phyloP scores from a whole-genome alignment of 2,113 vertebrate species.

The Campylorhamphus procurvoides region DNA sequence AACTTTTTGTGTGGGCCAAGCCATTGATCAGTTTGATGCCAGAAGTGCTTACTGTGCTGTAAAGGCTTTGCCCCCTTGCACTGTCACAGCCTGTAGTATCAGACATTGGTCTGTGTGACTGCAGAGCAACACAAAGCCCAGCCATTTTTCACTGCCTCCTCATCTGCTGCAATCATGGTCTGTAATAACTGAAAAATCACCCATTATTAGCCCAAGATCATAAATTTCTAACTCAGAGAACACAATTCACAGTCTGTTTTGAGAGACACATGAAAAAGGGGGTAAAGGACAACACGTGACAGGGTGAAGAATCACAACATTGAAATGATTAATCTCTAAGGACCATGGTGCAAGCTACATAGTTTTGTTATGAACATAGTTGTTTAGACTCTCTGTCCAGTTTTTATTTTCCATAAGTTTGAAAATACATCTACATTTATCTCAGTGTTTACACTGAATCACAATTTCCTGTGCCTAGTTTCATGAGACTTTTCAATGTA shows the following conservation, averaged over 20 bases:
- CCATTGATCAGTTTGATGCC: neutral
- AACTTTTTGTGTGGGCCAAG: neutral
- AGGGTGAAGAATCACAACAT: neutral
- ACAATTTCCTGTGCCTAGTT: neutral
- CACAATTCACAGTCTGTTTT: neutral
- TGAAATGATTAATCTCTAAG: neutral
- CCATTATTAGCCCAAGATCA: neutral
- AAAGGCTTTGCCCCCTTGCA: neutral
- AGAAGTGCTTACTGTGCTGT: neutral
- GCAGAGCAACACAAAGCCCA: neutral
- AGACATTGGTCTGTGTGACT: neutral
- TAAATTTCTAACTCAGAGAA: neutral
- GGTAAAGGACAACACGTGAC: neutral
- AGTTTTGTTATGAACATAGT: fast-evolving
- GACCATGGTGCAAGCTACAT: neutral
- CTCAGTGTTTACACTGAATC: neutral
- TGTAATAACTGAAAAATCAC: neutral
- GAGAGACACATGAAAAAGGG: neutral
- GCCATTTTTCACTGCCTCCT: neutral
- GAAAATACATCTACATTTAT: neutral
- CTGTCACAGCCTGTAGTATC: neutral
- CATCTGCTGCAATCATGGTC: neutral
- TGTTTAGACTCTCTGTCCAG: neutral
- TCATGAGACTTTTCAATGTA: fast-evolving
- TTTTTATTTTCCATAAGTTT: neutral